A percentile compares a stretch with the other conserved stretches of the same genome.
These are phyloP conservation scores for Drosophila glabriapex DNA, from an alignment of 2,888 invertebrate species.

Conservation along the genomic window DNA sequence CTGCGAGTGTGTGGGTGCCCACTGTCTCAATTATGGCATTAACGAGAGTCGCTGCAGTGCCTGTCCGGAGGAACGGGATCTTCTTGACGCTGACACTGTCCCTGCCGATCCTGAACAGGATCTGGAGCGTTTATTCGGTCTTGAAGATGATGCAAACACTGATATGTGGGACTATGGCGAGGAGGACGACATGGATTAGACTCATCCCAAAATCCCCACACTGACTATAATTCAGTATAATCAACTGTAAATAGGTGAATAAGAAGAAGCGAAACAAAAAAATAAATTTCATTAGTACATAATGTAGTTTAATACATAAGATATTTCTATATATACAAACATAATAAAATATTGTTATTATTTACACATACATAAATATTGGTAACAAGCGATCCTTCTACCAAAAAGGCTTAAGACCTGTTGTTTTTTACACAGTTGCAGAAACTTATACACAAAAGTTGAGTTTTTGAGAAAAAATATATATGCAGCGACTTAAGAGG, in stretches of 20 bases:
- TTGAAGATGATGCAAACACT: constrained; percentile 58
- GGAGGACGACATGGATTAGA: constrained; percentile 61
- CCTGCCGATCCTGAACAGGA: constrained; percentile 67
- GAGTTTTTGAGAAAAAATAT: too few relatives aligned
- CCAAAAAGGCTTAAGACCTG: too few relatives aligned
- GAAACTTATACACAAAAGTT: too few relatives aligned
- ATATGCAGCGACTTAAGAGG: neutral
- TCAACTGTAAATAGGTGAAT: constrained; percentile 18
- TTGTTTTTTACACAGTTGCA: too few relatives aligned
- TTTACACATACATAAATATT: too few relatives aligned
- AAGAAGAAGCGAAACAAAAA: neutral
- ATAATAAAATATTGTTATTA: too few relatives aligned
- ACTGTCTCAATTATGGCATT: constrained; percentile 94
- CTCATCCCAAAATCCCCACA: neutral
- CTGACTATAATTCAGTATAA: constrained; percentile 21
- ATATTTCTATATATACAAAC: neutral
- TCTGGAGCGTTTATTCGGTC: constrained; percentile 84
- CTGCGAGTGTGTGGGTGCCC: constrained; percentile 95
- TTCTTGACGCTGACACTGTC: constrained; percentile 81
- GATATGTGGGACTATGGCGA: constrained; percentile 89
- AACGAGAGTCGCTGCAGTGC: constrained; percentile 91
- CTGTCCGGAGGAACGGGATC: constrained; percentile 86
- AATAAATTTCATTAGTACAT: constrained; percentile 2
- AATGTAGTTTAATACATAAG: neutral
- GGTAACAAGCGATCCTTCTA: too few relatives aligned